Base-by-base conservation (phyloP, 2,888 invertebrate genomes). In the Strigamia transsilvanica region DNA sequence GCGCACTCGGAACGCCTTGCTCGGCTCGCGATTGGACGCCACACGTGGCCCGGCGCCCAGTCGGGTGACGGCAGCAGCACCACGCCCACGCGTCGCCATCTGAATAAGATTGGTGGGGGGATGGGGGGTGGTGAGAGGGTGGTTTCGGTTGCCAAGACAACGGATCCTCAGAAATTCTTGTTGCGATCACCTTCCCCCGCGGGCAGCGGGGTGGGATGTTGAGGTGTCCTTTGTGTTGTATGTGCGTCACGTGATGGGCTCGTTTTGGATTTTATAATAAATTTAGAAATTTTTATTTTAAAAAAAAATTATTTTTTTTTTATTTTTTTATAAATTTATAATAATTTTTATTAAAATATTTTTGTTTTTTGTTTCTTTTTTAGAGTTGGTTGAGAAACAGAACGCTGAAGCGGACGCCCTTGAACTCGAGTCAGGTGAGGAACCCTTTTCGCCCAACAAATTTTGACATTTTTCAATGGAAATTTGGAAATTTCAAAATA, bases 81-180 rank as follows among this genome's bases (percentile, higher is more conserved):
- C 66, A 23, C 66, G 66, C 66, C 66, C 66, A 66, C 66, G 66
- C 66, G 66, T 66, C 66, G 51, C 51, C 51, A 51, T 66, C 66
- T 66, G 27, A 66, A 66, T 66, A 66, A 23, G 66, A 66, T 66
- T 23, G 66, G 27, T 10, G 27, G 23, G 66, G 32, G 66, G 66
- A 27, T 4, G 66, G 66, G 4, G 51, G 51, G 4, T 18, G 51
- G 15, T 6, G 51, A 51, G 66, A 61, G 61, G 66, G 66, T 23
- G 66, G 66, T 23, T 27, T 66, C 27, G 27, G 51, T 66, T 66
- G 66, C 27, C 66, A 66, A 66, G 66, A 66, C 66, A 66, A 66
- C 66, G 66, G 66, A 66, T 66, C 66, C 66, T 66, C 66, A 66
- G 66, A 66, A 66, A 66, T 66, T 66, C 66, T 66, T 66, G 66